Evolutionary conservation across 1,140 invertebrate genomes (phyloP).

Genomic region (Octopus bimaculoides): DNA sequence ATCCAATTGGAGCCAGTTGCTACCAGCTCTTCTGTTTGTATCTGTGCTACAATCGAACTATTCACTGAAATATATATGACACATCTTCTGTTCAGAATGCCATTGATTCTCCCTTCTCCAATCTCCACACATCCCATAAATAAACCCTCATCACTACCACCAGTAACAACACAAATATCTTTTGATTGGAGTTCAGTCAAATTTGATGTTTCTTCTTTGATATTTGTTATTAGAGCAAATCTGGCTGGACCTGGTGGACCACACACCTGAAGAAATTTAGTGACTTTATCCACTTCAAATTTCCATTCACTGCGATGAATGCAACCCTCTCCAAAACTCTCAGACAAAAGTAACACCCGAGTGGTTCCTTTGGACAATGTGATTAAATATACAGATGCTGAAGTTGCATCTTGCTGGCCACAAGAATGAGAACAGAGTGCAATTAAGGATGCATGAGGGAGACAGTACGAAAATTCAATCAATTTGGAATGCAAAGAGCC

Average conservation of each 20-base stretch:
- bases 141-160: conserved; percentile 24
- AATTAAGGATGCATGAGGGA: conserved; percentile 22
- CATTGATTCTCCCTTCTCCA: conserved; percentile 21
- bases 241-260: conserved; percentile 36
- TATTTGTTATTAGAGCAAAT: conserved; percentile 33
- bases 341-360: conserved; percentile 17
- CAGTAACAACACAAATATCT: conserved; percentile 17
- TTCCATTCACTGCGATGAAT: conserved; percentile 28
- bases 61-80: conserved; percentile 29
- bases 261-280: conserved; percentile 15
- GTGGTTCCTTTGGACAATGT: conserved; percentile 12
- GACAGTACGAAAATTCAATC: conserved; percentile 17
- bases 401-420: conserved; percentile 32
- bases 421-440: conserved; percentile 38
- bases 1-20: conserved; percentile 19
- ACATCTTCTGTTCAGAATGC: conserved; percentile 24
- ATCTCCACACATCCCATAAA: conserved; percentile 24
- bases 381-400: conserved; percentile 29
- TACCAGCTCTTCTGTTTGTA: conserved; percentile 19
- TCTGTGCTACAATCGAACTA: conserved; percentile 18
- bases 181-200: conserved; percentile 13
- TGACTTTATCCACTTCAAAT: conserved; percentile 24
- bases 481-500: background rate
- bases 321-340: conserved; percentile 22
- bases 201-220: conserved; percentile 8